Evolutionary conservation across 2,113 vertebrate species (phyloP).

Genomic region (Chaenocephalus aceratus): DNA sequence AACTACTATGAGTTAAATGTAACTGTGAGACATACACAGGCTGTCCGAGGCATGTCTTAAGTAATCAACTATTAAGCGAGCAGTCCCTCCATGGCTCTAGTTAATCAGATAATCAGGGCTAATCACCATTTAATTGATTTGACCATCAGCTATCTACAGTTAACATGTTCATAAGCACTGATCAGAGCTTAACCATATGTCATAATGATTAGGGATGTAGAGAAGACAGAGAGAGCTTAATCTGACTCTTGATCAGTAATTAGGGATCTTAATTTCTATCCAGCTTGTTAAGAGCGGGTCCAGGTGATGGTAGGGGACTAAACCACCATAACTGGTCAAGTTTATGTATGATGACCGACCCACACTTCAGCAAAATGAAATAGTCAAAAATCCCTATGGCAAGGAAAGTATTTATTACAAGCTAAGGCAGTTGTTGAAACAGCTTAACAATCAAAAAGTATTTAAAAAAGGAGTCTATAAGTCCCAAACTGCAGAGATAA

Average conservation of each 20-base stretch:
- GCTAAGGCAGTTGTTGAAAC: neutral
- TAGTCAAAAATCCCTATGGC: too few relatives aligned
- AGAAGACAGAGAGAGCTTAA: slow-evolving; percentile 11
- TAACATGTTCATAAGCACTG: slow-evolving; percentile 54
- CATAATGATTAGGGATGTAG: slow-evolving; percentile 19
- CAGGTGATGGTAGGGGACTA: neutral
- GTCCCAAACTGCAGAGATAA: slow-evolving; percentile 19
- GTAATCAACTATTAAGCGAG: slow-evolving; percentile 69
- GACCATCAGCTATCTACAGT: slow-evolving; percentile 57
- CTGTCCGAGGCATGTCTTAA: slow-evolving; percentile 51
- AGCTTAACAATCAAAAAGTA: neutral
- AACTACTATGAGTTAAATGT: slow-evolving; percentile 43
- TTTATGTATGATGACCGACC: neutral
- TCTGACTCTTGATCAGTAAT: slow-evolving; percentile 23
- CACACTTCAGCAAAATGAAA: neutral
- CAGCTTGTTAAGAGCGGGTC: neutral
- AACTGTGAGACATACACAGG: slow-evolving; percentile 27
- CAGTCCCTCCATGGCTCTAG: slow-evolving; percentile 51
- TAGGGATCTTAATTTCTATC: neutral
- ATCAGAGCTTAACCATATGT: slow-evolving; percentile 68
- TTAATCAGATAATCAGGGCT: slow-evolving; percentile 79
- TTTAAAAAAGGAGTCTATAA: slow-evolving; percentile 1
- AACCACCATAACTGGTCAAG: neutral
- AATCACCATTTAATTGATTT: slow-evolving; percentile 73
- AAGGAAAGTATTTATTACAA: neutral